Conservation (phyloP, 2,888 invertebrate species). For the Cheilosia grossa region DNA sequence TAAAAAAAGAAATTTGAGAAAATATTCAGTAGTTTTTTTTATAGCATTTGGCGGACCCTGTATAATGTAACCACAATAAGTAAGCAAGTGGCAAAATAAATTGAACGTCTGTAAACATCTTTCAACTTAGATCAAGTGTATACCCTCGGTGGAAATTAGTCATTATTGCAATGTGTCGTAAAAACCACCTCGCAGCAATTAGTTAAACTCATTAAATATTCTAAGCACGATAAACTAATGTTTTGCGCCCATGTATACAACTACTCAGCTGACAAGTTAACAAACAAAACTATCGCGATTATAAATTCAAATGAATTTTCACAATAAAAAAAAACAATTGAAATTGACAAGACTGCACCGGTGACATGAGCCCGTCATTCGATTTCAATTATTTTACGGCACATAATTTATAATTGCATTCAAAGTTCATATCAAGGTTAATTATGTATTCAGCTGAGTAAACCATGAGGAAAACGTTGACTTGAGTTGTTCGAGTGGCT, state of each 20-base stretch:
- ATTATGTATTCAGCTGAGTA: constrained; percentile 27
- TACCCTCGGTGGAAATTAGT: too few relatives aligned
- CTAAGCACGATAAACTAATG: constrained; percentile 1
- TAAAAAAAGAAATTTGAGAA: too few relatives aligned
- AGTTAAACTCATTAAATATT: constrained; percentile 19
- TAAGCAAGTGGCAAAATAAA: too few relatives aligned
- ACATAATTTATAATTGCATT: constrained; percentile 39
- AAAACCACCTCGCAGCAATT: constrained; percentile 1
- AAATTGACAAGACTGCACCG: constrained; percentile 6
- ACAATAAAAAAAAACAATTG: constrained; percentile 17
- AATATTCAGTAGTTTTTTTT: too few relatives aligned
- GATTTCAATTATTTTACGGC: constrained; percentile 28
- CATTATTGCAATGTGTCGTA: too few relatives aligned
- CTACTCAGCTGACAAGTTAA: not conserved
- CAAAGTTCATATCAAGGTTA: constrained; percentile 27
- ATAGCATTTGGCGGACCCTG: too few relatives aligned
- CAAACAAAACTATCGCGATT: constrained; percentile 2
- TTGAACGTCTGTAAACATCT: too few relatives aligned
- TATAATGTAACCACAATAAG: too few relatives aligned
- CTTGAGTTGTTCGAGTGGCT: not conserved
- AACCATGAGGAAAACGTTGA: constrained; percentile 35
- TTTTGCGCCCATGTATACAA: not conserved
- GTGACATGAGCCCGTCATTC: constrained; percentile 8
- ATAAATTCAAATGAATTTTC: constrained; percentile 20
- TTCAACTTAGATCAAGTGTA: too few relatives aligned